Base-by-base conservation (phyloP, 2,888 invertebrate genomes). In the Agrotis clavis region DNA sequence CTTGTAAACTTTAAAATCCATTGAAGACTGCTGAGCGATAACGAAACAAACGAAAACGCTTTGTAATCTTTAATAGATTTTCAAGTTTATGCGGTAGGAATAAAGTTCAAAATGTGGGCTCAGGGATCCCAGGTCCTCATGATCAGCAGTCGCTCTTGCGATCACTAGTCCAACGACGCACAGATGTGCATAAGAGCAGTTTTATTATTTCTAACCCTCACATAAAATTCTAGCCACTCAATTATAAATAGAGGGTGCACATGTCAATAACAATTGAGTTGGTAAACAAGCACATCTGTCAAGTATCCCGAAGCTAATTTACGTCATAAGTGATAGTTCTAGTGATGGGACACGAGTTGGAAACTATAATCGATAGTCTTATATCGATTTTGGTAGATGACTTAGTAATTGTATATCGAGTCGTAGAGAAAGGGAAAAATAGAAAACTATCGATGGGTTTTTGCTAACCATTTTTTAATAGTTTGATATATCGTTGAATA, bases 301-400 rank as follows among this genome's bases (percentile, higher is more conserved):
- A 83, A 85, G 82, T 85, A 78, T 71, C 73, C 74, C 63, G 45
- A 76, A 79, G 65, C 83, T 82, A 86, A 86, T 87, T 89, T 86
- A 86, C 83, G 84, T 85, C 77, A 81, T 87, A 87, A 88, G 86
- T 88, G 85, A 87, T 86, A 86, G 78, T 70, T 45, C 30, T 84
- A 89, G 90, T 78, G 87, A 75, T 74, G 87, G 63, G 67, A n/a
- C 7, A 54, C 16, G 53, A 41, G 2, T 41, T 21, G 2, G 30
- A 35, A 57, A 48, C n/a, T 60, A 45, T n/a, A n/a, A n/a, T 74
- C 66, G 70, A 74, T 65, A 76, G 13, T 35, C 13, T 45, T 51
- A 50, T 25, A 35, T 35, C 66, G 35, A 57, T 57, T 35, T 35
- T 35, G 19, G 2, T 57, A n/a, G n/a, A 57, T 57, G 35, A n/a